Base-by-base conservation (phyloP, 2,113 vertebrate species). In the Cynopterus brachyotis region DNA sequence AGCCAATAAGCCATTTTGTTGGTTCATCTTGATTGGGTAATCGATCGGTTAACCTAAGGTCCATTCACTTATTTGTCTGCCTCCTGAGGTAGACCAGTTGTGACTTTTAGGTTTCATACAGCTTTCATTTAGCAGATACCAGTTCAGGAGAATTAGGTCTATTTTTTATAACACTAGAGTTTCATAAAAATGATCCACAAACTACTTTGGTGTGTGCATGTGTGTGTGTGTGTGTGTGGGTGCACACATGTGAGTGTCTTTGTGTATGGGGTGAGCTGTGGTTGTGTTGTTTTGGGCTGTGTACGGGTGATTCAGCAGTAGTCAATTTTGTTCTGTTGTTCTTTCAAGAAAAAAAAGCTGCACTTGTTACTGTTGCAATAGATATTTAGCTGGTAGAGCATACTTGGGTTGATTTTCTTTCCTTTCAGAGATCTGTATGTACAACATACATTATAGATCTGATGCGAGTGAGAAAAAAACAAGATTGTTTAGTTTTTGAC, bases 401-500 rank as follows among this genome's bases (percentile, higher is more conserved):
- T 45, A 24, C n/a, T 37, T 93, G 47, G 83, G 45, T 10, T 84
- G 37, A 72, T 64, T 81, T 96, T 62, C 57, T 89, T 76, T 80
- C 17, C 59, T 89, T 94, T 67, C 75, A 84, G 90, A 95, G 45
- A 8, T 95, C 64, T 89, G 40, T 88, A 17, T 62, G 24, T n/a
- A 40, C 12, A 62, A 35, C 32, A 62, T 79, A 72, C 37, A 40
- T 80, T 53, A 45, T 81, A 45, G 55, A 84, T 42, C 79, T 45
- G 13, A 79, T 45, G 30, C 76, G 32, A 88, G 30, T 66, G 42
- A 47, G 24, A 80, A 79, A 96, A 96, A 96, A 94, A 69, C 59
- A 76, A 80, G 75, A 85, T n/a, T 35, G 89, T 42, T 92, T 82
- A 5, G 13, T 84, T 96, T 94, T 88, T 97, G 94, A 96, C 66